These are phyloP conservation scores for Clinocottus analis DNA, from an alignment of 2,113 vertebrate species.

Conservation along the genomic window DNA sequence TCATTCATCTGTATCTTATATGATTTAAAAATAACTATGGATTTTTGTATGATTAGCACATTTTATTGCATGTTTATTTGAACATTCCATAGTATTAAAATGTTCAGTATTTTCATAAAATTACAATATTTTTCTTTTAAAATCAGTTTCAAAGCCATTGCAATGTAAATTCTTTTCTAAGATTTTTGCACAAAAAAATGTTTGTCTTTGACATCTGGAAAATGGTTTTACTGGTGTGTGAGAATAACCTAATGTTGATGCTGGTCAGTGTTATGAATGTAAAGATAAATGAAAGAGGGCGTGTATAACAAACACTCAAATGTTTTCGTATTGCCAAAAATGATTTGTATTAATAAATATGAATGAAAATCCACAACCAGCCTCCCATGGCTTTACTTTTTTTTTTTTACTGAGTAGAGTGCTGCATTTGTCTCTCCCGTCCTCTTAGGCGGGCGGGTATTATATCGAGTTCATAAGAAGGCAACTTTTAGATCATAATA, in stretches of 20 bases:
- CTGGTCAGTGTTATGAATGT: background rate
- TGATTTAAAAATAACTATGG: background rate
- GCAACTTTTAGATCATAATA: rapidly evolving
- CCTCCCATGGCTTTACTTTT: background rate
- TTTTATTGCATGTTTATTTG: conserved; percentile 4
- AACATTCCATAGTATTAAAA: background rate
- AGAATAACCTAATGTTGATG: background rate
- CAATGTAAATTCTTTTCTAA: background rate
- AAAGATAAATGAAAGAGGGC: background rate
- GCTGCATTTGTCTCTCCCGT: background rate
- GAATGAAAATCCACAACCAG: background rate
- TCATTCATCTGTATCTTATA: background rate
- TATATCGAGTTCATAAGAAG: rapidly evolving
- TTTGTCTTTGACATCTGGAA: background rate
- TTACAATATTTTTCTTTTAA: too few species aligned
- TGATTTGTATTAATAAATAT: conserved; percentile 42
- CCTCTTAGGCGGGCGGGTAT: background rate
- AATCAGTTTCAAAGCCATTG: background rate
- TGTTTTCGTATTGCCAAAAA: conserved; percentile 12
- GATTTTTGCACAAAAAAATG: background rate
- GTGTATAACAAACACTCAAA: background rate
- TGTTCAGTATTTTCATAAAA: background rate
- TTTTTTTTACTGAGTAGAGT: background rate
- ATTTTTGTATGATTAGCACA: background rate
- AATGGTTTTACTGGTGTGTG: background rate